These are phyloP conservation scores for Todiramphus chloris DNA, from an alignment of 2,113 vertebrate species.

Conservation along the genomic window DNA sequence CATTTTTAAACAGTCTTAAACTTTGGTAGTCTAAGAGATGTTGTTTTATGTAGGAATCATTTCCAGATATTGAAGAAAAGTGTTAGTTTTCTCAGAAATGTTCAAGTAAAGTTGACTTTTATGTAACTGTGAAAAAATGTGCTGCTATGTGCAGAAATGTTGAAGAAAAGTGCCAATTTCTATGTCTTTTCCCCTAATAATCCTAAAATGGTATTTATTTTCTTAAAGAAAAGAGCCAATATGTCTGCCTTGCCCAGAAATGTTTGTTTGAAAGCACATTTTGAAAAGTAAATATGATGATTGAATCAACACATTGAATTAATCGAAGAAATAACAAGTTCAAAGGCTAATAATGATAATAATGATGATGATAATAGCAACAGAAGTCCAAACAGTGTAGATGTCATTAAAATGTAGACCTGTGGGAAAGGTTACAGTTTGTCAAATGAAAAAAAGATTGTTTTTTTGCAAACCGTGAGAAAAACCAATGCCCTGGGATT, in stretches of 20 bases:
- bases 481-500: background rate
- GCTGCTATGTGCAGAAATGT: conserved; percentile 66
- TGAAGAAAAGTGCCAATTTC: conserved; percentile 55
- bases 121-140: conserved; percentile 67
- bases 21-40: background rate
- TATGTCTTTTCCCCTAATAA: conserved; percentile 58
- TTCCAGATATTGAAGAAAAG: conserved; percentile 66
- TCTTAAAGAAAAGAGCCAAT: conserved; percentile 52
- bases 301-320: conserved; percentile 15
- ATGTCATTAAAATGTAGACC: background rate
- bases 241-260: conserved; percentile 49
- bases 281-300: conserved; percentile 48
- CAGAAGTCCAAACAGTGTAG: background rate
- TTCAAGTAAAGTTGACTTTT: conserved; percentile 65
- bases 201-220: conserved; percentile 65
- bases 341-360: background rate
- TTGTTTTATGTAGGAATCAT: conserved; percentile 50
- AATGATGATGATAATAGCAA: background rate
- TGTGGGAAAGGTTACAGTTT: background rate
- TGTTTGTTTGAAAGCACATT: conserved; percentile 21
- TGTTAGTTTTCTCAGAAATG: conserved; percentile 70
- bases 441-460: background rate
- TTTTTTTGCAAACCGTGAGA: background rate
- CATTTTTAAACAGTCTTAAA: conserved; percentile 10
- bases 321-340: conserved; percentile 2